Base-by-base conservation (phyloP, 2,888 invertebrate genomes). In the Eudiplozoon nipponicum region DNA sequence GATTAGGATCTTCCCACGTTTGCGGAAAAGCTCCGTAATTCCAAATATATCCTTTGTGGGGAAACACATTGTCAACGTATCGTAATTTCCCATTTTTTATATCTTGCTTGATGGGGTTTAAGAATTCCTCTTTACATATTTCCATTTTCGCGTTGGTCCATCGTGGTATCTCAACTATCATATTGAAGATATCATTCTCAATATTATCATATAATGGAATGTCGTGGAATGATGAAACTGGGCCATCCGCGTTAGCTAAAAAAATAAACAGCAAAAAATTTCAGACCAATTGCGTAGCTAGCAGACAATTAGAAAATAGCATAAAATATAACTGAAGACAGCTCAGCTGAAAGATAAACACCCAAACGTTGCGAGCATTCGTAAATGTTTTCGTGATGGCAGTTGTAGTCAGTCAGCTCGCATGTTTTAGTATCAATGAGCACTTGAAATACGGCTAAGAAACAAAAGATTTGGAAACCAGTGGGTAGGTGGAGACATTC, bases 71-170 rank as follows among this genome's bases (percentile, higher is more conserved):
- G 48, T 77, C 70, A 2, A 98, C 90, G 63, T 68, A 98, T 41
- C 94, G 70, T 39, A 86, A 65, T 54, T 75, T 74, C 38, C 78
- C 86, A 56, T 86, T 90, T 64, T 94, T 98, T 19, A 77, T 68
- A 62, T 98, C 94, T 64, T 98, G 94, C 59, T 80, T 81, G 55
- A 98, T 84, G 18, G 94, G 94, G 59, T 90, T 90, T 52, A 94
- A 60, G 18, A 71, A 67, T 53, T 81, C 81, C 51, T 71, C 70
- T 50, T 80, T 70, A 46, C 44, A 45, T 35, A 58, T 54, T 56
- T 94, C 94, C 90, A 94, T 94, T 66, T 94, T 94, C 49, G 86
- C 86, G 64, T 94, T 94, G 49, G 75, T 74, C 94, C 94, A 98
- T 54, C 94, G 68, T 45, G 94, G 90, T 49, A 98, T 72, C 63